These are phyloP conservation scores for Natator depressus DNA, from an alignment of 2,113 vertebrate genomes.

Conservation along the genomic window DNA sequence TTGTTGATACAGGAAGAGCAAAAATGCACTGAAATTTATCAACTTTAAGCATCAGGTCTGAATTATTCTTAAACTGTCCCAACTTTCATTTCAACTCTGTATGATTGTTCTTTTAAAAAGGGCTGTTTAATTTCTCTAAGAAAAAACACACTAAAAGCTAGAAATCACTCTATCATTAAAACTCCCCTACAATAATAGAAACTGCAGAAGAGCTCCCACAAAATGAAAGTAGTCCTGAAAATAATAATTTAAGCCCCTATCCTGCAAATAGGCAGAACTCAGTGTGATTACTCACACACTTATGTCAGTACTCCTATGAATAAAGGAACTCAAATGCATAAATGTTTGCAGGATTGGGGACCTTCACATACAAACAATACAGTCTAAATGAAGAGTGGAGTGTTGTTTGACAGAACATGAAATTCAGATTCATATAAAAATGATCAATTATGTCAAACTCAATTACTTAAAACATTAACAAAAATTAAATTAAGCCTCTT, in stretches of 20 bases:
- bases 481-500: background rate
- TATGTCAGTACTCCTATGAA: background rate
- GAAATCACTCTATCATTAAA: rapidly evolving
- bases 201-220: background rate
- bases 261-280: background rate
- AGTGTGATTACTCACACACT: no score
- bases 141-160: background rate
- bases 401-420: background rate
- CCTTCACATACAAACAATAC: background rate
- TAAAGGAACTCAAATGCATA: background rate
- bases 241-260: background rate
- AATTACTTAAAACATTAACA: background rate
- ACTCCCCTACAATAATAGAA: rapidly evolving
- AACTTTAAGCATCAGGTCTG: background rate
- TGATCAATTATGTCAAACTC: background rate
- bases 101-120: background rate
- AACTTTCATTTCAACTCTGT: background rate
- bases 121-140: background rate
- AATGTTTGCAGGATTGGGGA: background rate
- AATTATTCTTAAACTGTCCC: background rate
- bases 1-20: background rate
- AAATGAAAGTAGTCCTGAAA: background rate
- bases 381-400: background rate
- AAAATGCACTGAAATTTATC: background rate
- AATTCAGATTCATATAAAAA: background rate